Evolutionary conservation across 2,797 vertebrate species (phyloP), one percentile per base, ranked within the genome.

Genomic region (Esox lucius): DNA sequence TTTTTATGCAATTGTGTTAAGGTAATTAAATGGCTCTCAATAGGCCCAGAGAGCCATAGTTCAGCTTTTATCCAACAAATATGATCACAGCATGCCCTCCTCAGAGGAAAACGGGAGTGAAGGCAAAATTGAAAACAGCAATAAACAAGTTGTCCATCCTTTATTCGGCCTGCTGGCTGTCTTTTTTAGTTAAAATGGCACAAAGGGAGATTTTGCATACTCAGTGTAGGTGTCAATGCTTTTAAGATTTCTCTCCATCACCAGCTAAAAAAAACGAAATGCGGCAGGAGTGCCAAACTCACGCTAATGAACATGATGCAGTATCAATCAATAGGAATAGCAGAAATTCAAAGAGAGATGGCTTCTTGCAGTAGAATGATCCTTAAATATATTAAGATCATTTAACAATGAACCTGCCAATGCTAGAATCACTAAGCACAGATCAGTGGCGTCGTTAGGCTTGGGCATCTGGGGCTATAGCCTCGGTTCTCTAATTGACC

Each of bases 231-330:
- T 75, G 90, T 84, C 83, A 86, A 83, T 85, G 74, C 81, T 78
- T 87, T 77, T 78, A 56, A 74, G 79, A 76, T 78, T 87, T 78
- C 86, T 84, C 81, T 89, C 84, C 80, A 84, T 78, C 86, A 72
- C 75, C 79, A 68, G 76, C n/a, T 76, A 85, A 86, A 83, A 89
- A 68, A 76, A 84, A 86, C 87, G 88, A 86, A 92, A 87, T 86
- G 82, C 85, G 72, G 82, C 77, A 82, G 83, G 80, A 90, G 82
- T 82, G 83, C 81, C 88, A 89, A 90, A 85, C 86, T 90, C 87
- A 91, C 88, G 87, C 86, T 92, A 93, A 92, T 91, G 85, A 92
- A 91, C 84, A 85, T 80, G 83, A 87, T 86, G 86, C 81, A 83
- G 87, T 83, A 81, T 78, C 83, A 78, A 87, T 85, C 86, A 77